These are phyloP conservation scores for Lasioglossum figueresi DNA, from an alignment of 2,888 invertebrate genomes.

Conservation along the genomic window DNA sequence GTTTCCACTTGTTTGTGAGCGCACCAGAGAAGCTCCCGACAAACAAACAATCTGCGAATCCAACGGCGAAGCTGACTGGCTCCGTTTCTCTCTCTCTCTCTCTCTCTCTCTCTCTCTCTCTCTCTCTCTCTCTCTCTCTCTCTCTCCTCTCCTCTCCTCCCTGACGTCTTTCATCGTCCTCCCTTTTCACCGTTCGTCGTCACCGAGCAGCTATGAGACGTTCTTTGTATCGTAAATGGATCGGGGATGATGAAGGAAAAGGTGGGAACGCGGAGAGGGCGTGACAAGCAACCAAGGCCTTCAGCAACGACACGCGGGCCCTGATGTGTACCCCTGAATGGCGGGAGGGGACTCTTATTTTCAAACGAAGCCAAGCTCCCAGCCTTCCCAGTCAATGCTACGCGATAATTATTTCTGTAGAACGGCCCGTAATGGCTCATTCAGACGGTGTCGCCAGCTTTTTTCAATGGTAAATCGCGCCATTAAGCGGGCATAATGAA, in stretches of 20 bases:
- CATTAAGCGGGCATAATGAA: conserved; percentile 81
- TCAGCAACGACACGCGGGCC: conserved; percentile 40
- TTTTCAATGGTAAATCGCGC: conserved; percentile 80
- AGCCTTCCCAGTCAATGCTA: conserved; percentile 75
- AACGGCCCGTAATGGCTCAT: conserved; percentile 82
- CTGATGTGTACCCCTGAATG: conserved; percentile 49
- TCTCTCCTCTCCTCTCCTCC: neutral
- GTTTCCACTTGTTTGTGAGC: conserved; percentile 82
- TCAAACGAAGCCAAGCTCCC: neutral
- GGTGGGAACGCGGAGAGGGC: conserved; percentile 25
- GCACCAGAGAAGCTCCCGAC: conserved; percentile 73
- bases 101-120: neutral
- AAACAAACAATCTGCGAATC: conserved; percentile 80
- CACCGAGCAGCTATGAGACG: conserved; percentile 41
- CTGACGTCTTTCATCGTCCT: neutral
- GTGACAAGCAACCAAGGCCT: conserved; percentile 18
- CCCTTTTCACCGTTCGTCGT: neutral
- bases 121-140: neutral
- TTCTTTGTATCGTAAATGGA: conserved; percentile 65
- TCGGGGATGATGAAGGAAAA: conserved; percentile 37
- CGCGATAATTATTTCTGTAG: conserved; percentile 82
- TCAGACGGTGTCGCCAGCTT: conserved; percentile 79
- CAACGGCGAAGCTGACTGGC: conserved; percentile 47
- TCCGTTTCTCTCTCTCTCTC: neutral
- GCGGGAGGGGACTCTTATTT: neutral